A percentile compares a stretch with the other conserved stretches of the same genome.
Evolutionary conservation across 2,888 invertebrate genomes (phyloP).

Genomic region (Keiferia lycopersicella): DNA sequence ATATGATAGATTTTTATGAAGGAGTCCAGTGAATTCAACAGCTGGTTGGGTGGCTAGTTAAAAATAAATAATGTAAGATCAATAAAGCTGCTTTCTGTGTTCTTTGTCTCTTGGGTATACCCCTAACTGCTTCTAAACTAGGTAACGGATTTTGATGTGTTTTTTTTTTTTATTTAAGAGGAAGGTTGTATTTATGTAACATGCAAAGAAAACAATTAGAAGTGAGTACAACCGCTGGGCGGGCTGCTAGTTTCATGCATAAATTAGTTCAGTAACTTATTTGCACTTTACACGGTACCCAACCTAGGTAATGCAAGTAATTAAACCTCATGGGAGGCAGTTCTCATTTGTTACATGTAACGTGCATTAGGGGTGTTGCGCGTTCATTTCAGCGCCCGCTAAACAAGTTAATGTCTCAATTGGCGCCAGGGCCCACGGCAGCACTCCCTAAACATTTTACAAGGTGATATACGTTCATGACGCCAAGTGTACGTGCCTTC

Average conservation of each 20-base stretch:
- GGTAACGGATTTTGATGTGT: too few species aligned
- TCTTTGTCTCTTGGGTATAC: too few species aligned
- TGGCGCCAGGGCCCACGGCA: constrained; percentile 41
- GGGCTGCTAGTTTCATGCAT: not conserved
- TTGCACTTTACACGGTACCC: not conserved
- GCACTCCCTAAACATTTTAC: constrained; percentile 51
- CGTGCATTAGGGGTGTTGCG: constrained; percentile 48
- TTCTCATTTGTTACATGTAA: constrained; percentile 42
- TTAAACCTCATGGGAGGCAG: constrained; percentile 21
- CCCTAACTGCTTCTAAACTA: too few species aligned
- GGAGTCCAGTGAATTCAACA: too few species aligned
- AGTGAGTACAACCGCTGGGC: too few species aligned
- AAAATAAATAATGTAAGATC: too few species aligned
- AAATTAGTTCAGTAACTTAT: not conserved
- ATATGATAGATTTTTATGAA: too few species aligned
- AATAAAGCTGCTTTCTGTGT: too few species aligned
- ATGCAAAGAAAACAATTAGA: too few species aligned
- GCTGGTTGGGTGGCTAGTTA: too few species aligned
- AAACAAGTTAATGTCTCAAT: constrained; percentile 56
- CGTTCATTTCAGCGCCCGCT: constrained; percentile 47
- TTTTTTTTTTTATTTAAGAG: too few species aligned
- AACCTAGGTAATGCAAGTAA: not conserved
- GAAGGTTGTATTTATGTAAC: too few species aligned
- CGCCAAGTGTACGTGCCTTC: constrained; percentile 41
- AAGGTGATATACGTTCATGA: constrained; percentile 45